These are phyloP conservation scores for Synergus gifuensis DNA, from an alignment of 2,888 invertebrate species.

Conservation along the genomic window DNA sequence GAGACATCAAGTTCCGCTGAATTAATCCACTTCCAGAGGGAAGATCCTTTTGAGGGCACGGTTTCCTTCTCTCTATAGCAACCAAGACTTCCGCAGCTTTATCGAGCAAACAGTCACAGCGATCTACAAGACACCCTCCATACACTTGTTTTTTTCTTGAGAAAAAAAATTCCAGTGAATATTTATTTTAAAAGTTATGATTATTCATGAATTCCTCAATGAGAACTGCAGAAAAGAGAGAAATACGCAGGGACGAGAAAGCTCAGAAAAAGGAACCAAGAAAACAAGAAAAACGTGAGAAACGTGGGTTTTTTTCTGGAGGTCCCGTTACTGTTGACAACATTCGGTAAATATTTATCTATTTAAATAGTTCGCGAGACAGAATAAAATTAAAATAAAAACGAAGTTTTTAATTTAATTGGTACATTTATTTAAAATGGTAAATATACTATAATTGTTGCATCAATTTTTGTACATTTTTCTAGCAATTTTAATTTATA, in stretches of 20 bases:
- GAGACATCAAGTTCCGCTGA: slow-evolving; percentile 36
- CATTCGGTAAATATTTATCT: slow-evolving; percentile 10
- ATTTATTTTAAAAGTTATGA: background rate
- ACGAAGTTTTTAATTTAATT: background rate
- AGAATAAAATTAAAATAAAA: background rate
- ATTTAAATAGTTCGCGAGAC: background rate
- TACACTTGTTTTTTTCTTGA: background rate
- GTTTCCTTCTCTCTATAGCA: slow-evolving; percentile 32
- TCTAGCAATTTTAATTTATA: background rate
- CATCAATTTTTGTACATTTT: background rate
- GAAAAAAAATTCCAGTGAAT: background rate
- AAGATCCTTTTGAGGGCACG: slow-evolving; percentile 5
- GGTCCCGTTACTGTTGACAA: slow-evolving; percentile 7
- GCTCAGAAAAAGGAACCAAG: slow-evolving; percentile 6
- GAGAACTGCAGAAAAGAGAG: background rate
- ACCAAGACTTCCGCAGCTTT: slow-evolving; percentile 33
- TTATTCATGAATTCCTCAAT: background rate
- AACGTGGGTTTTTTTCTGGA: slow-evolving; percentile 8
- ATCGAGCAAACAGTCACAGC: slow-evolving; percentile 21
- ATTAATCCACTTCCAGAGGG: slow-evolving; percentile 28
- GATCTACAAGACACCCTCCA: slow-evolving; percentile 6
- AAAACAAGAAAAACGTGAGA: slow-evolving; percentile 13
- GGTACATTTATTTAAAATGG: background rate
- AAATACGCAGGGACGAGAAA: slow-evolving; percentile 6
- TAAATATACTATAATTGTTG: background rate